Evolutionary conservation across 2,113 vertebrate species (phyloP).

Genomic region (Pogona vitticeps): DNA sequence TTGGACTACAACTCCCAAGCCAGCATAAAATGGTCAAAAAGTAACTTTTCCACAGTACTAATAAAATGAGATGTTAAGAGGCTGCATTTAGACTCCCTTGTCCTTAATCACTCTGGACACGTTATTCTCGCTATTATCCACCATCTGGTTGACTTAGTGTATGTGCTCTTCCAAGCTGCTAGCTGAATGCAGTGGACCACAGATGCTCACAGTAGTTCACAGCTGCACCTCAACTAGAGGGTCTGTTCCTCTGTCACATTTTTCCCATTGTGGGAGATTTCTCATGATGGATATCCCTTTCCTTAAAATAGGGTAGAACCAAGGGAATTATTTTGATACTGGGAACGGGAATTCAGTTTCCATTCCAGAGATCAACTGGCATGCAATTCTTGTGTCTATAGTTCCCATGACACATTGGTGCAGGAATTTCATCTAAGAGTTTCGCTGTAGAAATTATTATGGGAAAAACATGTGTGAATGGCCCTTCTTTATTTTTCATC

Average conservation of each 20-base stretch:
- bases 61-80: neutral
- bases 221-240: neutral
- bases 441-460: neutral
- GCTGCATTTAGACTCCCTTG: neutral
- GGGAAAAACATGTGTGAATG: neutral
- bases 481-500: neutral
- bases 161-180: neutral
- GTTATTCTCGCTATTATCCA: neutral
- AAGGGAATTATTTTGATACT: slow-evolving; percentile 1
- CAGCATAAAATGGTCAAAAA: neutral
- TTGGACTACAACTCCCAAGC: too few relatives aligned
- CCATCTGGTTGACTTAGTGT: neutral
- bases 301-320: neutral
- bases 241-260: neutral
- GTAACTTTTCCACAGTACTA: too few relatives aligned
- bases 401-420: neutral
- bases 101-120: neutral
- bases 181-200: neutral
- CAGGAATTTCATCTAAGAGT: neutral
- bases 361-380: neutral
- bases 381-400: neutral
- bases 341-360: neutral
- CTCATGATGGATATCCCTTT: too few relatives aligned
- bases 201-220: neutral
- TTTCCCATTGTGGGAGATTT: neutral